Percentiles rank a stretch among this genome's conserved stretches.
Conservation (phyloP, 1,140 invertebrate species). For the Nasonia vitripennis region DNA sequence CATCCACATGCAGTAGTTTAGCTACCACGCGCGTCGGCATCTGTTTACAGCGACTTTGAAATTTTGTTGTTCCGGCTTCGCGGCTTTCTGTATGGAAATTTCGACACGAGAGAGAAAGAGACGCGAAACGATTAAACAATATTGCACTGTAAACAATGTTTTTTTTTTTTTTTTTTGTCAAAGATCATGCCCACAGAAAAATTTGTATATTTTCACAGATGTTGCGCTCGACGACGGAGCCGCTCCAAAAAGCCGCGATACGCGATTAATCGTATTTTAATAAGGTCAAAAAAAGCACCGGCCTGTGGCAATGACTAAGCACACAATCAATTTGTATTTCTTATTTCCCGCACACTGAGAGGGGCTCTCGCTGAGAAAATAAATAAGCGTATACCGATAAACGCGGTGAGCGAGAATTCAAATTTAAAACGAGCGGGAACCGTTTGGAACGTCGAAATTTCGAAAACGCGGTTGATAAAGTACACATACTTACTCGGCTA, state of each 20-base stretch:
- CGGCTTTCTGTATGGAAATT: too few species aligned
- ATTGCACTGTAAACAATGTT: too few species aligned
- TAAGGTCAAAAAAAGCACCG: conserved; percentile 12
- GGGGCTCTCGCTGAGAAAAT: too few species aligned
- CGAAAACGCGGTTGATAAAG: background rate
- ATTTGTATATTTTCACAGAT: conserved; percentile 18
- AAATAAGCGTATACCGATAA: background rate
- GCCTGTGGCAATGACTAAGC: conserved; percentile 23
- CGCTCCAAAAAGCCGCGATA: background rate
- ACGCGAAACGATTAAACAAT: too few species aligned
- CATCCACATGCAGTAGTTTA: too few species aligned
- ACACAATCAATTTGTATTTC: conserved; percentile 25
- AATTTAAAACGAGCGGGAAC: background rate
- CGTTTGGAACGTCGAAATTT: background rate
- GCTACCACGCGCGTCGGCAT: too few species aligned
- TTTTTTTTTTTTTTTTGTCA: background rate
- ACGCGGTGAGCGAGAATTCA: too few species aligned
- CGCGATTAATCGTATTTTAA: conserved; percentile 24
- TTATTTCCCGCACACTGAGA: background rate
- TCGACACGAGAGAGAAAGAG: too few species aligned
- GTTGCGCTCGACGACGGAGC: background rate
- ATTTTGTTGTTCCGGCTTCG: too few species aligned
- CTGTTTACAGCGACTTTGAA: too few species aligned
- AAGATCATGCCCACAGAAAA: background rate
- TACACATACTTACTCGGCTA: background rate